These are phyloP conservation scores for Callimico goeldii DNA, from an alignment of 2,797 vertebrate genomes.

Conservation along the genomic window DNA sequence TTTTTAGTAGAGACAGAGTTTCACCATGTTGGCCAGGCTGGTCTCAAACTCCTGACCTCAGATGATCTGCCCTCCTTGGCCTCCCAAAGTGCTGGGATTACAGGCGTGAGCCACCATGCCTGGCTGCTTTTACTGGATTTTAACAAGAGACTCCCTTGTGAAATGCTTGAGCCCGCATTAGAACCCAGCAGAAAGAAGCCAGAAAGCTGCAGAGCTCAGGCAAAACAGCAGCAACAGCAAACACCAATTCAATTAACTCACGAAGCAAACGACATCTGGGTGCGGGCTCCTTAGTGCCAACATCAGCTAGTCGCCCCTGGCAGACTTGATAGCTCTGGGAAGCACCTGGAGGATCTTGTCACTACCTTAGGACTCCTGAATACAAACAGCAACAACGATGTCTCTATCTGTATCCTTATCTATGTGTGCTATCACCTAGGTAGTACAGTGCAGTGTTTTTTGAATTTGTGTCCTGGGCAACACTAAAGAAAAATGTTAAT, in stretches of 20 bases:
- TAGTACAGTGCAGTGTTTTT: background rate
- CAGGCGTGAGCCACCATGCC: too few relatives aligned
- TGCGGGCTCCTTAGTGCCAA: too few relatives aligned
- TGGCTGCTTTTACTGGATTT: background rate
- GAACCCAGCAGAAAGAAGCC: background rate
- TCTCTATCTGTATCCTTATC: background rate
- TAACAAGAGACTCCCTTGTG: background rate
- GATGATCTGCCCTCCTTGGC: too few relatives aligned
- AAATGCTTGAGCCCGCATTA: background rate
- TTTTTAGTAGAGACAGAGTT: too few relatives aligned
- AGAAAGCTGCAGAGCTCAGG: background rate
- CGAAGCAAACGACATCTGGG: rapidly evolving
- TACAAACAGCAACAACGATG: background rate
- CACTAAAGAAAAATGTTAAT: background rate
- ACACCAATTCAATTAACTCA: background rate
- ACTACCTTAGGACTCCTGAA: background rate
- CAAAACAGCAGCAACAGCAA: background rate
- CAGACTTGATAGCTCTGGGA: background rate
- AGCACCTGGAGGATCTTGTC: background rate
- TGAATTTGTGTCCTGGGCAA: background rate
- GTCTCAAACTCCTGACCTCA: too few relatives aligned
- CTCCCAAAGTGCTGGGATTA: too few relatives aligned
- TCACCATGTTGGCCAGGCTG: too few relatives aligned
- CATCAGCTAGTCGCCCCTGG: background rate
- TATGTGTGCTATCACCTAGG: background rate